phyloP scores from a whole-genome alignment of 2,797 vertebrate species.

The Semotilus atromaculatus region DNA sequence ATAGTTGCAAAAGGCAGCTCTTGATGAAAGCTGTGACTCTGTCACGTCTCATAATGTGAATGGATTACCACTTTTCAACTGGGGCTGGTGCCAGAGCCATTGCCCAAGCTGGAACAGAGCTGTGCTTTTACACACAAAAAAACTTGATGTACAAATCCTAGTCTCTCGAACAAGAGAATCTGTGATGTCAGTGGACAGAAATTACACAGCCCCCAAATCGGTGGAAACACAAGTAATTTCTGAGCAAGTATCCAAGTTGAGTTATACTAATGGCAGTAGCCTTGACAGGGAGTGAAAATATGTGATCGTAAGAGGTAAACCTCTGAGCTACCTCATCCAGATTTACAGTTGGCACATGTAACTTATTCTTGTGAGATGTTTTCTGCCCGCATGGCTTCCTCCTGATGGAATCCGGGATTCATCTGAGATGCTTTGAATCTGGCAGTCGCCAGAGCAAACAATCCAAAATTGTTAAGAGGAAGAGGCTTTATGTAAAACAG shows the following conservation, averaged over 20 bases:
- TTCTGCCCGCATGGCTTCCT: conserved; percentile 71
- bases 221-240: neutral
- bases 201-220: neutral
- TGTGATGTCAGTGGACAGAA: neutral
- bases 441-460: conserved; percentile 48
- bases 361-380: conserved; percentile 58
- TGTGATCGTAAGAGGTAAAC: neutral
- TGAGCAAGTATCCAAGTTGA: neutral
- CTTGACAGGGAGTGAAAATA: neutral
- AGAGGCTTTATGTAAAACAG: conserved; percentile 27
- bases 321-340: conserved; percentile 77
- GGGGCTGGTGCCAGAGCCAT: neutral
- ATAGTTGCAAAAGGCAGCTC: neutral
- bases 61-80: neutral
- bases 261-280: no score
- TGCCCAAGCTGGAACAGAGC: neutral
- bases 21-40: conserved; percentile 37
- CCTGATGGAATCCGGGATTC: conserved; percentile 83
- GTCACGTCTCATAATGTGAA: conserved; percentile 23
- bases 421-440: conserved; percentile 91
- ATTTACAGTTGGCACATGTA: conserved; percentile 63
- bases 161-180: neutral
- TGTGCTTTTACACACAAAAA: neutral
- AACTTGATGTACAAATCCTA: neutral
- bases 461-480: conserved; percentile 35